Conservation (phyloP, 2,113 vertebrate species). For the Microcebus lehilahytsara region DNA sequence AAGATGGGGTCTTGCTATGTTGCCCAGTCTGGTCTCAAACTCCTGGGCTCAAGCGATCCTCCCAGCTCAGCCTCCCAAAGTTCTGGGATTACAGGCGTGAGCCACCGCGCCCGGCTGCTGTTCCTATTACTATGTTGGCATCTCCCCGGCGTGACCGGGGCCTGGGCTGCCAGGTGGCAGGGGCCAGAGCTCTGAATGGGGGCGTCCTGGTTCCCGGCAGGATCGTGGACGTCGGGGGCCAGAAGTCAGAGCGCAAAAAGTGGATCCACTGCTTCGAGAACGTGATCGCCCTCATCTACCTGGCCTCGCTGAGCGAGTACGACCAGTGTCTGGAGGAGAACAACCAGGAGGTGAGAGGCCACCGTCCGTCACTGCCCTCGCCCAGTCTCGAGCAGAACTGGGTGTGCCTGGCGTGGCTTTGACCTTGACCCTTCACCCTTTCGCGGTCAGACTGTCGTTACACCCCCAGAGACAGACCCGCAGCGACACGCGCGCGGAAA, state of each 20-base stretch:
- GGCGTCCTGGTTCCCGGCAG: conserved; percentile 65
- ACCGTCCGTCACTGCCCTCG: background rate
- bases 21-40: no score
- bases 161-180: accelerated
- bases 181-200: background rate
- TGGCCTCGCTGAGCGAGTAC: conserved; percentile 94
- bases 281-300: conserved; percentile 92
- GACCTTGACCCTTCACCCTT: background rate
- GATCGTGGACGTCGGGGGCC: conserved; percentile 94
- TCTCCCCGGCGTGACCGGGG: accelerated
- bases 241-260: conserved; percentile 93
- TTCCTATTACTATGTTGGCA: accelerated
- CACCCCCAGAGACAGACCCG: background rate
- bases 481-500: background rate
- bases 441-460: background rate
- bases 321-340: conserved; percentile 93
- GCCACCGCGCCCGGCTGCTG: no score
- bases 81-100: no score
- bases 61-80: no score
- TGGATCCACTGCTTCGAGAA: conserved; percentile 96
- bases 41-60: no score
- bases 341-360: conserved; percentile 85
- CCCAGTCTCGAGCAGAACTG: accelerated
- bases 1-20: no score
- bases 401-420: background rate